Base-by-base conservation (phyloP, 2,113 vertebrate species). In the Crocuta crocuta region DNA sequence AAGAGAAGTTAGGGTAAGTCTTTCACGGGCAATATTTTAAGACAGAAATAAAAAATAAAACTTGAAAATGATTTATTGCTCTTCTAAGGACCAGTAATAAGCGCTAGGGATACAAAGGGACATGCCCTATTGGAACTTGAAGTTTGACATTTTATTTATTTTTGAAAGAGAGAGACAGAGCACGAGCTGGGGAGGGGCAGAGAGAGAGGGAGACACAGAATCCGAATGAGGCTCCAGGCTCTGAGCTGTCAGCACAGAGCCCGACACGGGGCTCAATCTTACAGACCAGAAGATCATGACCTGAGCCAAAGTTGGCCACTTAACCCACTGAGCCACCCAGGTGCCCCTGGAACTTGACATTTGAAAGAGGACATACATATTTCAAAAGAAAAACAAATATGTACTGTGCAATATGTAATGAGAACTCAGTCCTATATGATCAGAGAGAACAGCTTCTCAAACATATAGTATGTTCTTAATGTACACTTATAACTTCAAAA, bases 351-450 rank as follows among this genome's bases (percentile, higher is more conserved):
- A 83, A 80, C 19, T 39, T 43, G 55, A 48, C 68, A 24, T 84
- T 65, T 45, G 11, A 13, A 23, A 81, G 3, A 21, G 0, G 9
- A 78, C 16, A 87, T 11, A 11, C 1, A 66, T 28, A 95, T 74
- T 81, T 87, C 48, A 93, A 86, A 82, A 68, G 35, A 71, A 81
- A 94, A 97, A 85, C 17, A 93, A 79, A 85, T 24, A 74, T 6
- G 6, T 24, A 87, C 4, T 55, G 23, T 39, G n/a, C 1, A 28
- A 86, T 88, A 73, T 8, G 16, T 33, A 91, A 19, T 15, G 71
- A 53, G 35, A 65, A 50, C 13, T 4, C 28, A 45, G 45, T 35
- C 4, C 33, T 43, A 50, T 31, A 81, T 7, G 4, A 91, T 35
- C 39, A 81, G 65, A 90, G 70, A 90, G 31, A 76, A 70, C 7